Percentiles rank a stretch among this genome's conserved stretches.
Evolutionary conservation across 2,797 vertebrate genomes (phyloP).

Genomic region (Ctenosaura bakeri): DNA sequence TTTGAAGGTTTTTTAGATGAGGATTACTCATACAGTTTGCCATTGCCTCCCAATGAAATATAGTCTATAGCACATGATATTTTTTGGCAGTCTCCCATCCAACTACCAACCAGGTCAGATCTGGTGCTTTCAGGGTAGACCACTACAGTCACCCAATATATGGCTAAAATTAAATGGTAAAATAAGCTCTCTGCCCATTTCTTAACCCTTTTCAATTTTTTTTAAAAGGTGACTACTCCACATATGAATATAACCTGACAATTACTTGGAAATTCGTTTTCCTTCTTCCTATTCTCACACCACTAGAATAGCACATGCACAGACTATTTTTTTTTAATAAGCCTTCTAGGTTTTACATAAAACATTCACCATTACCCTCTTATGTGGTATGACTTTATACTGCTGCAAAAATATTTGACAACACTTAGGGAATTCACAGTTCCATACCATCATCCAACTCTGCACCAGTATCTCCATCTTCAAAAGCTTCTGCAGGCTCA

Average conservation of each 20-base stretch:
- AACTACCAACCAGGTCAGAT: no score
- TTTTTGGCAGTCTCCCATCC: no score
- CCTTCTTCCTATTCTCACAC: background rate
- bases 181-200: background rate
- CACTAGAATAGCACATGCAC: conserved; percentile 8
- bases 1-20: no score
- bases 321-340: conserved; percentile 20
- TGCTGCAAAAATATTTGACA: conserved; percentile 17
- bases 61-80: no score
- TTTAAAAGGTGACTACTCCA: background rate
- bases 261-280: conserved; percentile 21
- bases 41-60: no score
- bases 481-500: conserved; percentile 82
- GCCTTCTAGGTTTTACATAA: conserved; percentile 20
- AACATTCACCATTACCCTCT: background rate
- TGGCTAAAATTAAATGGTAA: background rate
- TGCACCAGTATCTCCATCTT: conserved; percentile 90
- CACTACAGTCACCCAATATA: background rate
- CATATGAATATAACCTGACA: background rate
- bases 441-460: conserved; percentile 93
- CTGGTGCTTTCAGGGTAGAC: no score
- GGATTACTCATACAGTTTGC: no score
- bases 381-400: background rate
- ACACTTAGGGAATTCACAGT: background rate
- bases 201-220: background rate